These are phyloP conservation scores for Loris lydekkerianus DNA, from an alignment of 2,797 vertebrate species.

Conservation along the genomic window DNA sequence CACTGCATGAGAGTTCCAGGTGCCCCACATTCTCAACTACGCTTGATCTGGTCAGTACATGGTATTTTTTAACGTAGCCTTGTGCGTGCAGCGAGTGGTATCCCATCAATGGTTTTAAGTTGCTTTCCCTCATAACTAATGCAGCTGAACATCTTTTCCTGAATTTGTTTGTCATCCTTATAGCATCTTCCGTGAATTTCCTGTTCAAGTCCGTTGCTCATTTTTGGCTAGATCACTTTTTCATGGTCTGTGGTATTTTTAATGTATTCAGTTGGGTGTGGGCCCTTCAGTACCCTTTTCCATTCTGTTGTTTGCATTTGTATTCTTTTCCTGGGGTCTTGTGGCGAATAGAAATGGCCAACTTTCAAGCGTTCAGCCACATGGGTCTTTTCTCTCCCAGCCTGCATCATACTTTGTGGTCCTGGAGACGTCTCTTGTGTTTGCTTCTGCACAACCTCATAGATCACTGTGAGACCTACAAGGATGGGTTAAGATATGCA, in stretches of 20 bases:
- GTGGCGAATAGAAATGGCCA: not conserved
- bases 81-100: rapidly evolving
- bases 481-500: not conserved
- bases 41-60: not conserved
- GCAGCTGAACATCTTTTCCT: not conserved
- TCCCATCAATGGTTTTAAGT: not conserved
- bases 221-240: not conserved
- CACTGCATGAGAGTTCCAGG: rapidly evolving
- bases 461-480: not conserved
- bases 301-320: not conserved
- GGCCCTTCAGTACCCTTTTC: not conserved
- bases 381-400: not conserved
- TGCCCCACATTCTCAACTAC: rapidly evolving
- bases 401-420: too few species aligned
- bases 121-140: not conserved
- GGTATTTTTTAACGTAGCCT: not conserved
- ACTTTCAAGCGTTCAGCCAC: not conserved
- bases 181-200: not conserved
- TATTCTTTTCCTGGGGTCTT: not conserved
- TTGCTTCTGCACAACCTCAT: not conserved
- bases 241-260: not conserved
- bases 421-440: not conserved
- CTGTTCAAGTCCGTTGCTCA: not conserved
- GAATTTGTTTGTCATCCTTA: not conserved
- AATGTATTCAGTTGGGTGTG: not conserved